Evolutionary conservation across 2,888 invertebrate species (phyloP), one percentile per base, ranked within the genome.

Genomic region (Neocrepidodera transversa): DNA sequence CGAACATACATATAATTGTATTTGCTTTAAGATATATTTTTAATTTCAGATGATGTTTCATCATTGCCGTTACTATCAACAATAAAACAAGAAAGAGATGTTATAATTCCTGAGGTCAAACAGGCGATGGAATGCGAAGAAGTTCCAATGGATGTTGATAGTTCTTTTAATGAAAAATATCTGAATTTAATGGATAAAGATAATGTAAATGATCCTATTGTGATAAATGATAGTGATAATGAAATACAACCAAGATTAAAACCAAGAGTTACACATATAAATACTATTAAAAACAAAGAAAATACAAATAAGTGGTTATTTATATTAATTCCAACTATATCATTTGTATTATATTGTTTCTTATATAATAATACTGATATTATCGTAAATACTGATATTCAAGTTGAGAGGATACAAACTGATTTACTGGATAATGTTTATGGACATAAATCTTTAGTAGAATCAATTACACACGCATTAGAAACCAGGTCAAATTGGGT

Each of bases 371-470:
- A 53, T 7, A 20, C 10, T 26, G 23, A 47, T 30, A 20, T 48
- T 43, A 54, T 32, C 32, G 57, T 60, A 26, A 63, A 64, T 52
- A 59, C 23, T 57, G 62, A 64, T 47, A 26, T 61, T 23, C 64
- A 66, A 40, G 40, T 66, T 18, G 35, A 61, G 42, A 52, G 65
- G 18, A 60, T 72, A 45, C 59, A 61, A 49, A 52, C 53, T 17
- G 68, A 70, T 47, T 60, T 73, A 47, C 17, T 48, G 36, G 54
- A 42, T 6, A 63, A 62, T 13, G 65, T 74, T 8, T 47, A 67
- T 49, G 56, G 65, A 45, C 74, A 75, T 62, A 59, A 62, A 47
- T 51, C 61, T 8, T 62, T 67, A 10, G 35, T 74, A 3, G 49
- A 59, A 7, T 48, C 62, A 4, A 58, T 74, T 20, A 45, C 65